A percentile compares a stretch with the other conserved stretches of the same genome.
Evolutionary conservation across 2,888 invertebrate genomes (phyloP).

Genomic region (Blomia tropicalis): DNA sequence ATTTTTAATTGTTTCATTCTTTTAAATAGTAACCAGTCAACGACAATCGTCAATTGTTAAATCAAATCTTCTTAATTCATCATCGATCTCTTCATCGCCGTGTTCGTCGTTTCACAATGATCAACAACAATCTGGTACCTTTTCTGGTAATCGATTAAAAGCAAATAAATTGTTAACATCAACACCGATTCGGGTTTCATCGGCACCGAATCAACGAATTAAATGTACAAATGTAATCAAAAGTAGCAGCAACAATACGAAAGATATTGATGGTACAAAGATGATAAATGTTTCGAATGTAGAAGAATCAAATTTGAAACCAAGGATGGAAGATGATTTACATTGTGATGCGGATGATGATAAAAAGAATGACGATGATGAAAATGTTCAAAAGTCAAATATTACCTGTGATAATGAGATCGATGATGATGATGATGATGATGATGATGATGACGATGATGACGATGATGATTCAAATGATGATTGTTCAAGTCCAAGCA

Average conservation of each 20-base stretch:
- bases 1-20: not conserved
- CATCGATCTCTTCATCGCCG: slow-evolving; percentile 9
- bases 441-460: not conserved
- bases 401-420: not conserved
- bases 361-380: not conserved
- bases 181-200: not conserved
- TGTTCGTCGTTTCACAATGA: not conserved
- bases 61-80: not conserved
- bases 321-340: not conserved
- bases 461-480: not conserved
- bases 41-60: not conserved
- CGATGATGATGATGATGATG: not conserved
- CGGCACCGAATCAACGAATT: not conserved
- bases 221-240: too few relatives aligned
- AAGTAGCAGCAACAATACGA: too few relatives aligned
- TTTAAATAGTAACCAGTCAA: not conserved
- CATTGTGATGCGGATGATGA: not conserved
- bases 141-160: not conserved
- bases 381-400: not conserved
- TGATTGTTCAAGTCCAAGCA: too few relatives aligned
- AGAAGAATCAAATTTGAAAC: not conserved
- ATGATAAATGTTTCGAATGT: too few relatives aligned
- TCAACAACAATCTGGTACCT: not conserved
- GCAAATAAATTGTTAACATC: not conserved
- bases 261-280: too few relatives aligned